These are phyloP conservation scores for Sinelater perroti DNA, from an alignment of 2,888 invertebrate genomes.

Conservation along the genomic window DNA sequence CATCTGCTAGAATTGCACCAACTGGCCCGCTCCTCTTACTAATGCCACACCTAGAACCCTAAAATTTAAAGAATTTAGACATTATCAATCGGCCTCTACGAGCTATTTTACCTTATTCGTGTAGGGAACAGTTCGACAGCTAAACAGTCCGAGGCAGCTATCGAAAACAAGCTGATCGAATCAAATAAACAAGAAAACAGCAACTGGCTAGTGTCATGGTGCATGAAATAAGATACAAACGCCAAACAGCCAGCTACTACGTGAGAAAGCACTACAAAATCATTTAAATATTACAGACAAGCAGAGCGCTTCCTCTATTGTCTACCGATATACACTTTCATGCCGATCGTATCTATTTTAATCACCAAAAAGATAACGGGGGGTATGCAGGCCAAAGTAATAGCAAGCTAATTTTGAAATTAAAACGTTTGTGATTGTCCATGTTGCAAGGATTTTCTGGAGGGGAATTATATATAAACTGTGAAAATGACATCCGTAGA, in stretches of 20 bases:
- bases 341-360: constrained; percentile 18
- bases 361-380: constrained; percentile 7
- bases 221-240: constrained; percentile 19
- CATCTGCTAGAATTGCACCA: constrained; percentile 10
- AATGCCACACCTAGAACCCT: constrained; percentile 20
- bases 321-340: constrained; percentile 18
- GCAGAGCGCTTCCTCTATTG: not conserved
- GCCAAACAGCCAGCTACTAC: constrained; percentile 10
- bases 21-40: constrained; percentile 14
- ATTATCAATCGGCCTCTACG: too few species aligned
- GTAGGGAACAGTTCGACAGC: constrained; percentile 23
- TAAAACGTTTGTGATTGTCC: not conserved
- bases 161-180: constrained; percentile 4
- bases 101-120: constrained; percentile 24
- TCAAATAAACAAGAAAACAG: constrained; percentile 11
- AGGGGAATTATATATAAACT: too few species aligned
- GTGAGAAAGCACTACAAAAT: constrained; percentile 10
- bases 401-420: not conserved
- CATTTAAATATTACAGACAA: not conserved
- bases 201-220: not conserved
- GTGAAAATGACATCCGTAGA: too few species aligned
- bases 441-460: constrained; percentile 2
- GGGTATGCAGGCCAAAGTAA: constrained; percentile 14
- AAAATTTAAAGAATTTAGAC: not conserved
- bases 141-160: constrained; percentile 8